Conservation (phyloP, 2,113 vertebrate genomes). For the Rhinopomastus cyanomelas region DNA sequence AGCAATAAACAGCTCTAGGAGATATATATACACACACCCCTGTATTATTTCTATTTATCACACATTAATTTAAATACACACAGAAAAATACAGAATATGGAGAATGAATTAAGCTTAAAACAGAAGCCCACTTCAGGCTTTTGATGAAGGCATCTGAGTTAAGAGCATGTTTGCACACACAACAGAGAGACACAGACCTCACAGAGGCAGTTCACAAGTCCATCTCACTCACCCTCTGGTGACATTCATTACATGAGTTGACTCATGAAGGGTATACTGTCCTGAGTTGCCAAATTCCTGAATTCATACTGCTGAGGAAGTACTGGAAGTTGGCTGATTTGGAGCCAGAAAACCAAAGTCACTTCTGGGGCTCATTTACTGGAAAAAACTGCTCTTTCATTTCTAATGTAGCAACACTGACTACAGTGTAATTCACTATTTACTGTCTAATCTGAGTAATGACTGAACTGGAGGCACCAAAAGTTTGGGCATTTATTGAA, state of each 20-base stretch:
- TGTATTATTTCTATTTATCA: background rate
- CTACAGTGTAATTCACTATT: background rate
- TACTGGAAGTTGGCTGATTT: background rate
- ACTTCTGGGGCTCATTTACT: background rate
- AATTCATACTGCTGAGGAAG: background rate
- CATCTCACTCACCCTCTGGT: background rate
- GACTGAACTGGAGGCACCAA: background rate
- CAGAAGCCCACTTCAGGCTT: background rate
- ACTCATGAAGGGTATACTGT: background rate
- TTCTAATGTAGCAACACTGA: background rate
- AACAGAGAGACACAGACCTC: background rate
- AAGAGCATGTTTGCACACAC: background rate
- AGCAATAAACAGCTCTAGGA: background rate
- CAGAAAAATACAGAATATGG: accelerated
- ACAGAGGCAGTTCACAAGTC: background rate
- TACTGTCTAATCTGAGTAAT: background rate
- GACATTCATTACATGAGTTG: background rate
- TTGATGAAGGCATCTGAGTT: background rate
- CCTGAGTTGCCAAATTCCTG: background rate
- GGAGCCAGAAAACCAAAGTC: background rate
- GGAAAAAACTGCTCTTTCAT: background rate
- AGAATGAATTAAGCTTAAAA: background rate
- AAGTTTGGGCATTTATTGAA: background rate
- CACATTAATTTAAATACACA: background rate
- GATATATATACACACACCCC: too few species aligned